Percentiles rank a stretch among this genome's conserved stretches.
phyloP scores from a whole-genome alignment of 1,140 invertebrate genomes.

The Trichonephila inaurata region DNA sequence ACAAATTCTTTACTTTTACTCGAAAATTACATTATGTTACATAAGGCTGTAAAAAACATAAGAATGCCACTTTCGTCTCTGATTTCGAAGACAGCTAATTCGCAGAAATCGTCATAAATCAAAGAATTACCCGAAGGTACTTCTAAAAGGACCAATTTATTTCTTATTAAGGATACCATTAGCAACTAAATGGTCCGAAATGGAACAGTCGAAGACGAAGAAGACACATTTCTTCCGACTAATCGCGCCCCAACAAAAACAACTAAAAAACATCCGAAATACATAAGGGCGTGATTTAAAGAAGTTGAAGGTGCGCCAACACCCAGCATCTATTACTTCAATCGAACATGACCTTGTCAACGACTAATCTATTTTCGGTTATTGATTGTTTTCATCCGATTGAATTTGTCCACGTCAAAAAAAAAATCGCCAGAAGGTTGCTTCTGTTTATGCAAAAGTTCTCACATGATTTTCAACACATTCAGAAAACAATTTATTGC shows the following conservation, averaged over 20 bases:
- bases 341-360: constrained; percentile 19
- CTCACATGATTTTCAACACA: neutral
- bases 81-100: too few relatives aligned
- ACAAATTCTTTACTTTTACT: too few relatives aligned
- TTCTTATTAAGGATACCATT: constrained; percentile 41
- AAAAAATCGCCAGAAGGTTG: neutral
- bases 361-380: constrained; percentile 15
- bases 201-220: neutral
- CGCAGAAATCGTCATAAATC: constrained; percentile 13
- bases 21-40: too few relatives aligned
- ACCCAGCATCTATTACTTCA: constrained; percentile 34
- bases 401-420: neutral
- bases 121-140: neutral
- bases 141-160: constrained; percentile 17
- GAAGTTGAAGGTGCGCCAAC: neutral
- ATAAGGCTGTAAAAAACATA: too few relatives aligned
- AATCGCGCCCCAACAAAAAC: neutral
- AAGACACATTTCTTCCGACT: neutral
- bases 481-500: too few relatives aligned
- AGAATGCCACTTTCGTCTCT: too few relatives aligned
- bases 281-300: neutral
- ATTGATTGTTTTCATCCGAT: constrained; percentile 1
- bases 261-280: neutral
- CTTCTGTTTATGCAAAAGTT: neutral
- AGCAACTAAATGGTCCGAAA: neutral